Evolutionary conservation across 1,140 invertebrate genomes (phyloP).

Genomic region (Calephelis virginiensis): DNA sequence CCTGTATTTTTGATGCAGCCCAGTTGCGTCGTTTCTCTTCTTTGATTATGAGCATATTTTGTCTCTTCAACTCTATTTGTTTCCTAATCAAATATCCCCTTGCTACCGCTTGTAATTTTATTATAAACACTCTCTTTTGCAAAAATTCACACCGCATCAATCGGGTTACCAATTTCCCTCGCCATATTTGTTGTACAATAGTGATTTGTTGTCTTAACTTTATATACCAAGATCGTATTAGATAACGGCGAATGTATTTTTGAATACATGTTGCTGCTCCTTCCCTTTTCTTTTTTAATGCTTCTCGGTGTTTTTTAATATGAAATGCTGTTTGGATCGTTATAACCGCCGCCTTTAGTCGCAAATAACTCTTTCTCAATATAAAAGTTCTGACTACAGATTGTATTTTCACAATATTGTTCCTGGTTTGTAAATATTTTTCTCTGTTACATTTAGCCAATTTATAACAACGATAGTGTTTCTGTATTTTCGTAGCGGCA

Average conservation of each 20-base stretch:
- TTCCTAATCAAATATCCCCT: constrained; percentile 77
- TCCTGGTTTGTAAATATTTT: constrained; percentile 48
- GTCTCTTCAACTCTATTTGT: constrained; percentile 50
- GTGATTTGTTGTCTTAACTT: constrained; percentile 47
- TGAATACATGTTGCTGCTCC: constrained; percentile 81
- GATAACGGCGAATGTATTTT: constrained; percentile 80
- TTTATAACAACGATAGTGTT: constrained; percentile 49
- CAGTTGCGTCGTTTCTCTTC: constrained; percentile 65
- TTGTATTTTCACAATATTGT: constrained; percentile 56
- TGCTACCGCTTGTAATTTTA: constrained; percentile 66
- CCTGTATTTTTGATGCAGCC: constrained; percentile 83
- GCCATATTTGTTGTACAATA: constrained; percentile 73
- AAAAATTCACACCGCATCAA: constrained; percentile 50
- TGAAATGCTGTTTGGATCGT: constrained; percentile 60
- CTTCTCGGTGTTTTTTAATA: constrained; percentile 40
- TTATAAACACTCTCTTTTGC: constrained; percentile 49
- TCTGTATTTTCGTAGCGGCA: constrained; percentile 52
- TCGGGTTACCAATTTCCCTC: constrained; percentile 54
- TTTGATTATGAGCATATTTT: constrained; percentile 65
- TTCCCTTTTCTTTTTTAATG: constrained; percentile 47
- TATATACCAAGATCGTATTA: constrained; percentile 49
- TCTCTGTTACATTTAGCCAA: constrained; percentile 37
- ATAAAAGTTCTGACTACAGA: constrained; percentile 51
- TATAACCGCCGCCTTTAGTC: constrained; percentile 41
- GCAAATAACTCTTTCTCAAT: constrained; percentile 47